Percentiles rank a stretch among this genome's conserved stretches.
Evolutionary conservation across 2,888 invertebrate species (phyloP).

Genomic region (Plagodis dolabraria): DNA sequence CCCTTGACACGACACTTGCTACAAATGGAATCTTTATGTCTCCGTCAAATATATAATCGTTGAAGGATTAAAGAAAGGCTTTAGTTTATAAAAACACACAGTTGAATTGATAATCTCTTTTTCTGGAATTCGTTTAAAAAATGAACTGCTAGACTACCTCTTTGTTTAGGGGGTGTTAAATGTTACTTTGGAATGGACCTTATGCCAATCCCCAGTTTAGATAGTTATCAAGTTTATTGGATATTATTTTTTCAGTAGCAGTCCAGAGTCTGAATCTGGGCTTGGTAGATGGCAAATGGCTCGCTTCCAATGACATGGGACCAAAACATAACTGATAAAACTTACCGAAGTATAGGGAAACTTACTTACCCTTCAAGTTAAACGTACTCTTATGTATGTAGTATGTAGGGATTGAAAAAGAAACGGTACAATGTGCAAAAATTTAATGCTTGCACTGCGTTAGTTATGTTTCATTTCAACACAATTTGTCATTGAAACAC

Average conservation of each 20-base stretch:
- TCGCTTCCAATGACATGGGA: not conserved
- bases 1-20: constrained; percentile 63
- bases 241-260: too few relatives aligned
- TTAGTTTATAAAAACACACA: too few relatives aligned
- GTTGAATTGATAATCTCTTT: not conserved
- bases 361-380: not conserved
- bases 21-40: constrained; percentile 70
- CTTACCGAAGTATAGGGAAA: not conserved
- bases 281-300: not conserved
- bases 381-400: not conserved
- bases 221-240: too few relatives aligned
- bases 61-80: too few relatives aligned
- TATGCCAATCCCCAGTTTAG: too few relatives aligned
- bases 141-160: too few relatives aligned
- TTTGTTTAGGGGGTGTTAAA: too few relatives aligned
- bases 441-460: too few relatives aligned
- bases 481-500: too few relatives aligned
- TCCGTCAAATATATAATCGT: constrained; percentile 54
- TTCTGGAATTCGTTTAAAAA: not conserved
- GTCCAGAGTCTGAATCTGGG: not conserved
- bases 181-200: not conserved
- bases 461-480: too few relatives aligned
- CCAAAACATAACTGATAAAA: not conserved
- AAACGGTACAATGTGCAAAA: too few relatives aligned
- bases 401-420: too few relatives aligned